Evolutionary conservation across 2,888 invertebrate genomes (phyloP), one percentile per base, ranked within the genome.

Genomic region (Crepidodera aurea): DNA sequence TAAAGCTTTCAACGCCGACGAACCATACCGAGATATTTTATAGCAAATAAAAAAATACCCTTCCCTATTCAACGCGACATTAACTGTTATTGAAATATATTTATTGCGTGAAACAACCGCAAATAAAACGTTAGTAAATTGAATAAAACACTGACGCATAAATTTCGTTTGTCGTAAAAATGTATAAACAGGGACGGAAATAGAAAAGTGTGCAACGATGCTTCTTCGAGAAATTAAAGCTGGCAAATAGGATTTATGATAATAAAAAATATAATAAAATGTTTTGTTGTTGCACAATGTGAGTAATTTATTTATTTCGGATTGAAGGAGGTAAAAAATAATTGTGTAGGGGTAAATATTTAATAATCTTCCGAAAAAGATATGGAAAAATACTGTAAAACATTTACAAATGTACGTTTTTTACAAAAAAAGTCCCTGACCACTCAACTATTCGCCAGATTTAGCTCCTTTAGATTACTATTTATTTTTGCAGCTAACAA

Each of bases 11-110:
- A 40, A 1, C 40, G 18, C 15, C 1, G n/a, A 18, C 3, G 4
- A 40, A 18, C 40, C 40, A 8, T 40, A 40, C 7, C 16, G 40
- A 27, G 27, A 48, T 48, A 29, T 48, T 48, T 48, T 48, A 48
- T 48, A 15, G 27, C 16, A 29, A 27, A 48, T 48, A 48, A 27
- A 48, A 48, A 48, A 48, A 13, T 44, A 13, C 27, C 48, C 16
- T 34, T n/a, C 22, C 16, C 19, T 25, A 48, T 56, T 37, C 56
- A 57, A 29, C 48, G 40, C 59, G 57, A 57, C 64, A 56, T 60
- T 64, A 60, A 64, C 54, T 56, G 63, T 27, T 60, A 53, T 54
- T 37, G 64, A 64, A 64, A 61, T 61, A 61, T 58, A 61, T 64
- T 61, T 64, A 61, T 60, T 44, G 61, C 37, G 50, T 54, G 44